A percentile compares a stretch with the other conserved stretches of the same genome.
Conservation (phyloP, 2,797 vertebrate genomes). For the Paratrypauchen microcephalus region DNA sequence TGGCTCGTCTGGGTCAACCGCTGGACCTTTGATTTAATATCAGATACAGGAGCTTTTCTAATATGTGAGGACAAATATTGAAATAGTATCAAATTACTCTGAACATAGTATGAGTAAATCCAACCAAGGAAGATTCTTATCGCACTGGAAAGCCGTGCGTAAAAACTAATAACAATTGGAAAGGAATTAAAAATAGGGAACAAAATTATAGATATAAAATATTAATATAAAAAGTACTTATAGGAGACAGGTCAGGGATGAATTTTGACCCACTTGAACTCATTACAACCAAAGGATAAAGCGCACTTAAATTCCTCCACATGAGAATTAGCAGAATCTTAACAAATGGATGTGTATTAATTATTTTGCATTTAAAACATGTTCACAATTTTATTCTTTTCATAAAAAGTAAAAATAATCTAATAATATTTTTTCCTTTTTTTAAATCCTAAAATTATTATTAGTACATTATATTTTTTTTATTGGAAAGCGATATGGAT, state of each 20-base stretch:
- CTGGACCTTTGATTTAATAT: slow-evolving; percentile 28
- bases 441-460: not conserved
- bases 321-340: not conserved
- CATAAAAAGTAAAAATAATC: not conserved
- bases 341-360: not conserved
- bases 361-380: not conserved
- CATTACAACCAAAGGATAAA: not conserved
- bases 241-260: not conserved
- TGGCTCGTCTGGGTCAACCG: slow-evolving; percentile 27
- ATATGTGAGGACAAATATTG: slow-evolving; percentile 5
- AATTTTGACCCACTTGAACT: not conserved
- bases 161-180: not conserved
- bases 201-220: not conserved
- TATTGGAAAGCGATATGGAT: not conserved
- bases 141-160: not conserved
- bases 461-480: not conserved
- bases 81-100: slow-evolving; percentile 5
- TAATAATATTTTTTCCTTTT: not conserved
- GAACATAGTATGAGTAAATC: not conserved
- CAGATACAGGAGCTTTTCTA: slow-evolving; percentile 14
- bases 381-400: not conserved
- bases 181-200: slow-evolving; percentile 8
- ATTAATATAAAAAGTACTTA: not conserved
- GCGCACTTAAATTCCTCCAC: not conserved
- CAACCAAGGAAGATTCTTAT: not conserved